These are phyloP conservation scores for Idaea straminata DNA, from an alignment of 2,888 invertebrate species.

Conservation along the genomic window DNA sequence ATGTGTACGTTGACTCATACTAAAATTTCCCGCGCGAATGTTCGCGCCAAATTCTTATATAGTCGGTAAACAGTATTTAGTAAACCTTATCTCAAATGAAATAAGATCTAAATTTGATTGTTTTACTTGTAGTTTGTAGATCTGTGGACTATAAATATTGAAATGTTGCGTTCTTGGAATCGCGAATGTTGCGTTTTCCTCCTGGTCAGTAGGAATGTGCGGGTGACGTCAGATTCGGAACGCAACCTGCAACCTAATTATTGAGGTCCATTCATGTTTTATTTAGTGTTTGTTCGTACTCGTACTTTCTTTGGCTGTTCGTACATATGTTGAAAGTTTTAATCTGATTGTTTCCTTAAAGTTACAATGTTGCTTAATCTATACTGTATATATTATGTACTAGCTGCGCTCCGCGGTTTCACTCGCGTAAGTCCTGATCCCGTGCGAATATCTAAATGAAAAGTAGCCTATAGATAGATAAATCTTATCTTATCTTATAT, in stretches of 20 bases:
- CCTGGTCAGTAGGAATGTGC: background rate
- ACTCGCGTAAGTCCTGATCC: too few species aligned
- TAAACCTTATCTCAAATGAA: background rate
- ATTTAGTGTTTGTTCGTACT: background rate
- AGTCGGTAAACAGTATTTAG: background rate
- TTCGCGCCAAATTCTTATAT: conserved; percentile 25
- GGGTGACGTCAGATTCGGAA: background rate
- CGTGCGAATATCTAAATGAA: too few species aligned
- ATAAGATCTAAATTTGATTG: background rate
- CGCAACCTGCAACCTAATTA: background rate
- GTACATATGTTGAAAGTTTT: conserved; percentile 9
- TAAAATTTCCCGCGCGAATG: conserved; percentile 65
- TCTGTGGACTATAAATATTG: conserved; percentile 58
- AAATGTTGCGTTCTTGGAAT: conserved; percentile 48
- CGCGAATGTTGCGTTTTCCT: background rate
- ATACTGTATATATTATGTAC: too few species aligned
- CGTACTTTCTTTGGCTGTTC: background rate
- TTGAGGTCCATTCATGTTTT: background rate
- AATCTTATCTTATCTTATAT: too few species aligned
- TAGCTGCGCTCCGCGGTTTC: too few species aligned
- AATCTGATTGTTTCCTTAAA: background rate
- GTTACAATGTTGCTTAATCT: background rate
- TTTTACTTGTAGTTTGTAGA: background rate
- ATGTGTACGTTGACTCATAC: conserved; percentile 55
- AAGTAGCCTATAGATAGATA: too few species aligned